Evolutionary conservation across 2,888 invertebrate species (phyloP), one percentile per base, ranked within the genome.

Genomic region (Yponomeuta cagnagella): DNA sequence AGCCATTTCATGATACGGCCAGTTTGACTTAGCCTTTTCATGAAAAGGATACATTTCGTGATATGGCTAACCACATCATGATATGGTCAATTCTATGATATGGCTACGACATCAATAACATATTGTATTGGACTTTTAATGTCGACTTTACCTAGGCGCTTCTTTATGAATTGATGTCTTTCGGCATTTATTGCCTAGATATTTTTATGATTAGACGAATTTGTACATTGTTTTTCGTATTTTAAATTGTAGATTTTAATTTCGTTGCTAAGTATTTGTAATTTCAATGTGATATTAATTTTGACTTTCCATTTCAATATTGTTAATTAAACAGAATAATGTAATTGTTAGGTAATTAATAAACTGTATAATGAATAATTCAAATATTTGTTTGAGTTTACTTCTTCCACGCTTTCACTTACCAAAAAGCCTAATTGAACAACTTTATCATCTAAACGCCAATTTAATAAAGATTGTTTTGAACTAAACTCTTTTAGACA

Each of bases 281-380:
- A 76, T 80, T 78, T 75, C 74, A 74, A 81, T 83, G 83, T 83
- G 83, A 83, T 83, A 83, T 83, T 83, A 82, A 80, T 81, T 79
- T 78, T 30, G 52, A 48, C 52, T 68, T 68, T 52, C 65, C 15
- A 52, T 37, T 52, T 68, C 30, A 68, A 48, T 30, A n/a, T 9
- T 64, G 10, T 33, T 33, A 33, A 33, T 33, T 65, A 15, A 58
- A 58, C 52, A 12, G 52, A 58, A 58, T 58, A 15, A 43, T 1
- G 43, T 43, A 58, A 58, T 58, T 58, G 15, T 58, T 58, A 58
- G 52, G 12, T 12, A 52, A 4, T 6, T 58, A 67, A 43, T 37
- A 67, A 43, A 67, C 3, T 67, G 31, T 37, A 43, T 67, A n/a
- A 58, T 58, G 15, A 15, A 15, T 58, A 58, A 58, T 12, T 15